Percentiles rank a stretch among this genome's conserved stretches.
phyloP scores from a whole-genome alignment of 1,140 invertebrate species.

The Drosophila pachea region DNA sequence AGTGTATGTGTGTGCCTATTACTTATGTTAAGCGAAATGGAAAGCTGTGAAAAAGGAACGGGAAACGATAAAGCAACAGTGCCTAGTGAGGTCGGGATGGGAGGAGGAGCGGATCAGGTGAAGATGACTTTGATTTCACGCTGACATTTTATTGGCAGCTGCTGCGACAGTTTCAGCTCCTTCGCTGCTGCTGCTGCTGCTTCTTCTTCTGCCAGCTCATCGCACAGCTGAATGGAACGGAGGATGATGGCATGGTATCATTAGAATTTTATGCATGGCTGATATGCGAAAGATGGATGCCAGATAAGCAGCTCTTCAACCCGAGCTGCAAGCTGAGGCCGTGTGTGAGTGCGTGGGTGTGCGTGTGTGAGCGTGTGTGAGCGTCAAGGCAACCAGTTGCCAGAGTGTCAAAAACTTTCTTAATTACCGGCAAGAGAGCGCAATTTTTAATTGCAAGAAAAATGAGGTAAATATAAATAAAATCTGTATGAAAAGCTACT shows the following conservation, averaged over 20 bases:
- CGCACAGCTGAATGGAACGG: slow-evolving; percentile 48
- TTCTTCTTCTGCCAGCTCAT: slow-evolving; percentile 34
- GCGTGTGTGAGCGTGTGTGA: not conserved
- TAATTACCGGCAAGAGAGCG: slow-evolving; percentile 24
- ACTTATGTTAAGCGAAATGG: slow-evolving; percentile 65
- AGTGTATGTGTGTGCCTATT: slow-evolving; percentile 10
- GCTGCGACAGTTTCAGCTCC: slow-evolving; percentile 16
- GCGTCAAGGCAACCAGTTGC: slow-evolving; percentile 1
- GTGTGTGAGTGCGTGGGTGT: not conserved
- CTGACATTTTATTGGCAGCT: slow-evolving; percentile 62
- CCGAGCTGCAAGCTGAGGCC: not conserved
- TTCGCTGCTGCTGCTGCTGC: slow-evolving; percentile 24
- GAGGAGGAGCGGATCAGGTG: not conserved
- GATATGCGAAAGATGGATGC: slow-evolving; percentile 11
- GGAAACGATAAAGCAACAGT: slow-evolving; percentile 39
- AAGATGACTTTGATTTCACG: slow-evolving; percentile 40
- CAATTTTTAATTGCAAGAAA: slow-evolving; percentile 28
- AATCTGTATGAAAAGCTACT: not conserved
- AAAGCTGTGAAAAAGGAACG: slow-evolving; percentile 60
- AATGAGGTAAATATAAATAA: not conserved
- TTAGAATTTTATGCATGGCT: slow-evolving; percentile 45
- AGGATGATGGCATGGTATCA: slow-evolving; percentile 33
- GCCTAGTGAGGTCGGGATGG: slow-evolving; percentile 22
- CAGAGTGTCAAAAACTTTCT: slow-evolving; percentile 24
- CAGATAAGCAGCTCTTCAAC: slow-evolving; percentile 13